Evolutionary conservation across 2,797 vertebrate species (phyloP).

Genomic region (Smutsia temminckii): DNA sequence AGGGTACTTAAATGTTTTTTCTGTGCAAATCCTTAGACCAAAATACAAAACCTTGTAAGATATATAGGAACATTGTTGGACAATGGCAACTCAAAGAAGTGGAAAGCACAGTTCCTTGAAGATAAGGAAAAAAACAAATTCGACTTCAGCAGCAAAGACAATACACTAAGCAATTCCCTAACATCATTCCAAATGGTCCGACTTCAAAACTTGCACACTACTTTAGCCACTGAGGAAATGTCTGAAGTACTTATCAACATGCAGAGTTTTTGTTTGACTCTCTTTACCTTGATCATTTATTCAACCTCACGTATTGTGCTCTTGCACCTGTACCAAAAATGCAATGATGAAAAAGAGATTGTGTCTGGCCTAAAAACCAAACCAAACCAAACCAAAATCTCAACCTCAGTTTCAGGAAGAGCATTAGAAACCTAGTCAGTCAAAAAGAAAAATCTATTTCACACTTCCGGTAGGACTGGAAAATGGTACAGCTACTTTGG

Average conservation of each 20-base stretch:
- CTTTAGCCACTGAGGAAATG: background rate
- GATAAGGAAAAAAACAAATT: background rate
- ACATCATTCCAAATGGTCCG: background rate
- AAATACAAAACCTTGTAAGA: background rate
- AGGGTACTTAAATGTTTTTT: background rate
- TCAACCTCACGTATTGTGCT: background rate
- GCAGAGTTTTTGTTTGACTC: background rate
- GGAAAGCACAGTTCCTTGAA: background rate
- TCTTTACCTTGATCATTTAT: background rate
- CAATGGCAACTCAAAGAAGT: background rate
- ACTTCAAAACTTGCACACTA: background rate
- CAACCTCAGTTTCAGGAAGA: background rate
- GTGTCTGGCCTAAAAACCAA: background rate
- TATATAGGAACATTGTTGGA: background rate
- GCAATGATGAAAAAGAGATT: background rate
- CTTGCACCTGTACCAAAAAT: background rate
- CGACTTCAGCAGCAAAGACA: background rate
- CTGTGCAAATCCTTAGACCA: background rate
- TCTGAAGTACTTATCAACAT: background rate
- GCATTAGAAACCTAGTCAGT: background rate
- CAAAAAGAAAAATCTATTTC: background rate
- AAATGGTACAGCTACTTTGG: no score
- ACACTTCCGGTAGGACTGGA: no score
- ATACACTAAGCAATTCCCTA: background rate
- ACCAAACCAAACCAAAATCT: background rate